These are phyloP conservation scores for Falco punctatus DNA, from an alignment of 2,113 vertebrate species.

Conservation along the genomic window DNA sequence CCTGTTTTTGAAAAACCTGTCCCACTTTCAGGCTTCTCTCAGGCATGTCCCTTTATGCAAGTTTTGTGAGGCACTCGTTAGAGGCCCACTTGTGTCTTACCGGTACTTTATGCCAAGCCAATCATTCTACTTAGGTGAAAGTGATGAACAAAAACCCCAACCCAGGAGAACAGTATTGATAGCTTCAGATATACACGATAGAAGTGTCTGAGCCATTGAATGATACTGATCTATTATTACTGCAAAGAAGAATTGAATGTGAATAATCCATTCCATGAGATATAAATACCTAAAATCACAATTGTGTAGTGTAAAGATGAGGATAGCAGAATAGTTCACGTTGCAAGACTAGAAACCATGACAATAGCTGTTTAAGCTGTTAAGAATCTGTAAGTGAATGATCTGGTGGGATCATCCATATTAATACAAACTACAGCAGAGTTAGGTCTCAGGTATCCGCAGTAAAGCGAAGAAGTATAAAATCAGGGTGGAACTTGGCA, in stretches of 20 bases:
- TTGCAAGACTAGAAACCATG: not conserved
- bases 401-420: not conserved
- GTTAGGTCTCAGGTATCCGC: not conserved
- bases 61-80: not conserved
- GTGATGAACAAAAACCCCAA: not conserved
- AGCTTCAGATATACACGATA: not conserved
- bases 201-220: not conserved
- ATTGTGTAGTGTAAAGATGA: not conserved
- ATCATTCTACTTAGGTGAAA: not conserved
- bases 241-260: not conserved
- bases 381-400: not conserved
- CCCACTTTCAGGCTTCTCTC: not conserved
- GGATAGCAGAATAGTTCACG: not conserved
- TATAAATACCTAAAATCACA: not conserved
- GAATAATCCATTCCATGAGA: not conserved
- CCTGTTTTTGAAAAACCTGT: not conserved
- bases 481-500: not conserved
- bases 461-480: not conserved
- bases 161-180: not conserved
- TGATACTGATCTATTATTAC: not conserved
- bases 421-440: not conserved
- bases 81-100: not conserved
- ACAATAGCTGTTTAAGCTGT: not conserved
- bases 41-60: not conserved
- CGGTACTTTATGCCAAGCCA: not conserved